phyloP scores from a whole-genome alignment of 2,888 invertebrate species.

The Drosophila rubida region DNA sequence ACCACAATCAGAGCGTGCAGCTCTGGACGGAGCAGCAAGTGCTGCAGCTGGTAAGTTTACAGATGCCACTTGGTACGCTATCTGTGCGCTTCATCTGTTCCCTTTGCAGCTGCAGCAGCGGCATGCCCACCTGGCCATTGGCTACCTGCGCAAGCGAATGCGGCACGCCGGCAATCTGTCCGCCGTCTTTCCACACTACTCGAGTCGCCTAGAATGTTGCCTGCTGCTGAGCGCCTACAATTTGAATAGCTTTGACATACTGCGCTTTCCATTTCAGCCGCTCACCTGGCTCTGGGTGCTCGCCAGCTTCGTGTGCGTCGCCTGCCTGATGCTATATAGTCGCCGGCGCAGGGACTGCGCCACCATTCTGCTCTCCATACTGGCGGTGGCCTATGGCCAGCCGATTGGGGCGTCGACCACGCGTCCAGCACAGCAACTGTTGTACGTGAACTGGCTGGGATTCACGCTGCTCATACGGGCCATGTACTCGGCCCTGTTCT shows the following conservation, averaged over 20 bases:
- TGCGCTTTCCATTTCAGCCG: constrained; percentile 63
- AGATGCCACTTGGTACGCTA: not conserved
- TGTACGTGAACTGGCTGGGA: constrained; percentile 58
- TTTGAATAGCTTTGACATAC: constrained; percentile 53
- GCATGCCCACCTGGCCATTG: constrained; percentile 63
- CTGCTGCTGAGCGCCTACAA: constrained; percentile 54
- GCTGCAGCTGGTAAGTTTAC: constrained; percentile 29
- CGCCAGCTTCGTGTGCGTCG: constrained; percentile 32
- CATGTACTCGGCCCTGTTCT: constrained; percentile 62
- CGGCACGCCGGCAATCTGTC: constrained; percentile 43
- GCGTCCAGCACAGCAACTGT: constrained; percentile 36
- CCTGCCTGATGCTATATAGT: constrained; percentile 24
- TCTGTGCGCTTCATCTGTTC: not conserved
- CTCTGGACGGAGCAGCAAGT: constrained; percentile 40
- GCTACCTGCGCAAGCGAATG: constrained; percentile 59
- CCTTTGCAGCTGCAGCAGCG: constrained; percentile 39
- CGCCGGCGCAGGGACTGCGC: constrained; percentile 14
- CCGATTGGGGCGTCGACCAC: constrained; percentile 27
- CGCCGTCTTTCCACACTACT: constrained; percentile 63
- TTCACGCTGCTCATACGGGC: constrained; percentile 57
- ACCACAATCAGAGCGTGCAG: constrained; percentile 6
- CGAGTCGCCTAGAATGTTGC: constrained; percentile 55
- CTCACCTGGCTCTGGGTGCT: constrained; percentile 56
- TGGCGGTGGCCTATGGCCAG: constrained; percentile 51
- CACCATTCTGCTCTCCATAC: constrained; percentile 34